Conservation (phyloP, 2,888 invertebrate genomes). For the Tipula helvola region DNA sequence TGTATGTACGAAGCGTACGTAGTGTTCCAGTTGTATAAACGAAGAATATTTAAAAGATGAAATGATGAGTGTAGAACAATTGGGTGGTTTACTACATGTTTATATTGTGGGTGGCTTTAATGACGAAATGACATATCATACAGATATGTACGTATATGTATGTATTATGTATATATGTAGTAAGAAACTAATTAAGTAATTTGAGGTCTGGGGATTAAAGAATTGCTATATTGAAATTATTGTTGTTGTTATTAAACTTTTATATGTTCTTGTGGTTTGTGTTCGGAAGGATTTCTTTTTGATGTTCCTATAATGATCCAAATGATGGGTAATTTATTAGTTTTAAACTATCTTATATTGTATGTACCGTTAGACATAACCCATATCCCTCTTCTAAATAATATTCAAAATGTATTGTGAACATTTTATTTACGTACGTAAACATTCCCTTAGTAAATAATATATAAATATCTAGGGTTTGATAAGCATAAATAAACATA, state of each 20-base stretch:
- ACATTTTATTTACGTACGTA: not conserved
- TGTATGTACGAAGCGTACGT: not conserved
- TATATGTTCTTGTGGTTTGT: not conserved
- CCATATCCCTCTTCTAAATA: not conserved
- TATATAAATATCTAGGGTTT: not conserved
- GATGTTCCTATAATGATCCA: not conserved
- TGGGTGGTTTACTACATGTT: not conserved
- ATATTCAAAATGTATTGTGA: not conserved
- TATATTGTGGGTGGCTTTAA: not conserved
- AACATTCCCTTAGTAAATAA: not conserved
- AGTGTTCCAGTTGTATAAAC: not conserved
- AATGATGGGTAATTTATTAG: not conserved
- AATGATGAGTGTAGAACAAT: not conserved
- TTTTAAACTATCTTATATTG: not conserved
- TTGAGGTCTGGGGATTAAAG: not conserved
- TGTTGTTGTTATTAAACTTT: not conserved
- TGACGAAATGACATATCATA: not conserved
- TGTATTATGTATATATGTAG: not conserved
- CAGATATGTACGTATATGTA: not conserved
- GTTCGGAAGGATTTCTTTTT: not conserved
- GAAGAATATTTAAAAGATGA: not conserved
- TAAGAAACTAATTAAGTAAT: not conserved
- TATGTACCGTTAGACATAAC: not conserved
- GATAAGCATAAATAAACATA: not conserved
- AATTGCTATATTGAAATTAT: not conserved